Evolutionary conservation across 2,888 invertebrate species (phyloP).

Genomic region (Agrochola lota): DNA sequence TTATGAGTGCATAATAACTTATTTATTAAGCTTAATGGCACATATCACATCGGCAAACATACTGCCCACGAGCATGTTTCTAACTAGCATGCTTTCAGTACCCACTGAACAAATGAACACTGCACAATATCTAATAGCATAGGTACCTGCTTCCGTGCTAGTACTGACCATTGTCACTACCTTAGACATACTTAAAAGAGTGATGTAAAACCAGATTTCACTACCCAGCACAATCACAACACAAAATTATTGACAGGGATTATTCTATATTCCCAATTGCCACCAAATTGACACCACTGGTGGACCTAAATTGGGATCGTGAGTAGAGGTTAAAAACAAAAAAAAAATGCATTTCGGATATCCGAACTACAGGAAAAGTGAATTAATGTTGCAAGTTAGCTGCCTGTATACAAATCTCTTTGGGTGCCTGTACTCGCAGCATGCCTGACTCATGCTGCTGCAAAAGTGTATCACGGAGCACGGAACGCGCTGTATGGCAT

Average conservation of each 20-base stretch:
- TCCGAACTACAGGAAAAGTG: not conserved
- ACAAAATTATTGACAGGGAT: not conserved
- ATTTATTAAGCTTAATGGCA: not conserved
- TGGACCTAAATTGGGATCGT: not conserved
- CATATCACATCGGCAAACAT: too few relatives aligned
- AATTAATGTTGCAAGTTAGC: not conserved
- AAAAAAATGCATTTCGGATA: not conserved
- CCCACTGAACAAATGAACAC: not conserved
- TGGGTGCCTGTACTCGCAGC: slow-evolving; percentile 21
- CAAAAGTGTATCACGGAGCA: slow-evolving; percentile 55
- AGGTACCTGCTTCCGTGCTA: not conserved
- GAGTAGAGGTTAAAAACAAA: not conserved
- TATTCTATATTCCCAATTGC: not conserved
- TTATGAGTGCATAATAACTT: not conserved
- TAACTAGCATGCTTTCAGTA: not conserved
- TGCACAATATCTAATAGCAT: not conserved
- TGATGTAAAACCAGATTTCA: not conserved
- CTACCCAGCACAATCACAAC: not conserved
- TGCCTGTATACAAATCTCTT: slow-evolving; percentile 3
- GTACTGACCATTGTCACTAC: not conserved
- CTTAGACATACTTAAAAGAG: not conserved
- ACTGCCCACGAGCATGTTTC: not conserved
- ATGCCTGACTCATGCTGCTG: slow-evolving; percentile 32
- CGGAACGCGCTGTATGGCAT: slow-evolving; percentile 60
- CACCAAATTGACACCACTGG: not conserved